Base-by-base conservation (phyloP, 2,797 vertebrate genomes). In the Rhinatrema bivittatum region DNA sequence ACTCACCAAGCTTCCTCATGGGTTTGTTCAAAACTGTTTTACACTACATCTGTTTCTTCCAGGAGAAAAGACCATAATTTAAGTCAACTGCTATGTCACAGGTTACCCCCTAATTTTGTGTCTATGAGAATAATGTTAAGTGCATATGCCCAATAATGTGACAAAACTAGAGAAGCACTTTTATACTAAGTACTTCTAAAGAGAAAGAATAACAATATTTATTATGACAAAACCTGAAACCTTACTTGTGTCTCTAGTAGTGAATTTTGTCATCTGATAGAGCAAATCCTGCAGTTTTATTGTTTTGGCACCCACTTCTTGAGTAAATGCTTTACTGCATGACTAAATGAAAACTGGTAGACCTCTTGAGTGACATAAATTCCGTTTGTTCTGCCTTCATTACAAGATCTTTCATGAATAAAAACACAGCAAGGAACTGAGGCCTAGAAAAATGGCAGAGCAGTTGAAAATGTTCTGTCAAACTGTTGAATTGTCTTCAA, bases 251-350 rank as follows among this genome's bases (percentile, higher is more conserved):
- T n/a, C n/a, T n/a, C n/a, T n/a, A n/a, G n/a, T n/a, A n/a, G n/a
- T n/a, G n/a, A n/a, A n/a, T n/a, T n/a, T n/a, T n/a, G n/a, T n/a
- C n/a, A n/a, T n/a, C n/a, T n/a, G n/a, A n/a, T n/a, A n/a, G n/a
- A n/a, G n/a, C n/a, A n/a, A n/a, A n/a, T 36, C 50, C 25, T 17
- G 36, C 29, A 25, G 16, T 42, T 38, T 45, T 32, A 15, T 9
- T 27, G 9, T n/a, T 16, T 10, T 27, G 9, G 6, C 9, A 14
- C 15, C 6, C 14, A 27, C 25, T 15, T 16, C 16, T 25, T 10
- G 14, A 16, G 9, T 9, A 27, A 4, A 27, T 10, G 9, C 27
- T 27, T 14, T 9, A 16, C n/a, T 3, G 4, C 16, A 9, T 4
- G 2, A 7, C 6, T 15, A 15, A 10, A 27, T 25, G 15, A 27